Percentiles rank a stretch among this genome's conserved stretches.
phyloP scores from a whole-genome alignment of 1,140 invertebrate species.

The Drosophila dunni region DNA sequence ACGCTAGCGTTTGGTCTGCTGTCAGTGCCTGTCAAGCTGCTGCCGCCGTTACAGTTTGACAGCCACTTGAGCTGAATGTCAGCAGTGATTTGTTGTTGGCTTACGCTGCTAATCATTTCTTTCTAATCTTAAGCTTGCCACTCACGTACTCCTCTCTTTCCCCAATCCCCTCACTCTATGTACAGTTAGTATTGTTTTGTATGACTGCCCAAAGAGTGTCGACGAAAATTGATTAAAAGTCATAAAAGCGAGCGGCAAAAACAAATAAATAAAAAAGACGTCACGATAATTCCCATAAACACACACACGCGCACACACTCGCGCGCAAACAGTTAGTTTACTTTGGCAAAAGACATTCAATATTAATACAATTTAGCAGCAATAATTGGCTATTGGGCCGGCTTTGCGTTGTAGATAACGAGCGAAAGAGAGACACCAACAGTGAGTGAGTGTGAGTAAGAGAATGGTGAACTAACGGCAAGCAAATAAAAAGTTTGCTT shows the following conservation, averaged over 20 bases:
- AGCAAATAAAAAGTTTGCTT: slow-evolving; percentile 54
- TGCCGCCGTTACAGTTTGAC: slow-evolving; percentile 44
- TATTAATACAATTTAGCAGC: slow-evolving; percentile 76
- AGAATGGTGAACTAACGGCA: slow-evolving; percentile 29
- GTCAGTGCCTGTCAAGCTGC: slow-evolving; percentile 41
- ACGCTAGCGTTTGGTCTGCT: neutral
- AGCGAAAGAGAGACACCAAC: neutral
- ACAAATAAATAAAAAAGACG: slow-evolving; percentile 47
- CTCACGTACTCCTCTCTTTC: slow-evolving; percentile 32
- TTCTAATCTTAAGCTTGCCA: slow-evolving; percentile 45
- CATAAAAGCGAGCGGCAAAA: slow-evolving; percentile 49
- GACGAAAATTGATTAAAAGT: slow-evolving; percentile 37
- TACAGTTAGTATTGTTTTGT: slow-evolving; percentile 44
- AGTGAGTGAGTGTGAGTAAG: neutral
- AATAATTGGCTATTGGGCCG: slow-evolving; percentile 72
- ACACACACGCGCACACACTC: slow-evolving; percentile 31
- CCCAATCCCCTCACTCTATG: slow-evolving; percentile 4
- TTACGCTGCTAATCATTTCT: slow-evolving; percentile 15
- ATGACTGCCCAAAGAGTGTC: slow-evolving; percentile 29
- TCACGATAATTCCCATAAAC: slow-evolving; percentile 64
- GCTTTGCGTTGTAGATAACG: slow-evolving; percentile 20
- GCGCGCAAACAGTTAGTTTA: slow-evolving; percentile 12
- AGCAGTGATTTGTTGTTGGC: slow-evolving; percentile 39
- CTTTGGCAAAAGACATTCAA: slow-evolving; percentile 50
- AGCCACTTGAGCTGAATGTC: slow-evolving; percentile 38